phyloP scores from a whole-genome alignment of 1,140 invertebrate species.

The Drosophila hydei region DNA sequence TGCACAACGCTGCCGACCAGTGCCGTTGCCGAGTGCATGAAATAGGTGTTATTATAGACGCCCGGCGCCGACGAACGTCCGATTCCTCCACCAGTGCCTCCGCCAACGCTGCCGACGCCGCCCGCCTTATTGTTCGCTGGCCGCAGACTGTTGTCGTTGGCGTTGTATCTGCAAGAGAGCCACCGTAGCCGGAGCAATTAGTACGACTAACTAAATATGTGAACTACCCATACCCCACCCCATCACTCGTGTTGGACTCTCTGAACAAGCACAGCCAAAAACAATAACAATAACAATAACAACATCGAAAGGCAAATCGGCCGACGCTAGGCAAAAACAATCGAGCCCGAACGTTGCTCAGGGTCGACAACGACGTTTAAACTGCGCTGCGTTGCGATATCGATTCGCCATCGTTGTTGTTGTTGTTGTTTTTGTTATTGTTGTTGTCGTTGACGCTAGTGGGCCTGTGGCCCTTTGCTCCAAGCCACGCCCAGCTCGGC shows the following conservation, averaged over 20 bases:
- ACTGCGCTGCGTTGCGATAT: constrained; percentile 37
- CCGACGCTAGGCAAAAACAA: constrained; percentile 27
- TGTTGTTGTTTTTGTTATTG: constrained; percentile 1
- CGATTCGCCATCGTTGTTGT: constrained; percentile 39
- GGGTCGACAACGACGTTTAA: constrained; percentile 40
- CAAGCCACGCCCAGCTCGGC: constrained; percentile 34
- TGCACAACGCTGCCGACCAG: constrained; percentile 92
- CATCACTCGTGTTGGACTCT: neutral
- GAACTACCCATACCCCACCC: neutral
- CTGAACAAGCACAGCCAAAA: constrained; percentile 12
- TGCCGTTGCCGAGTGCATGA: constrained; percentile 93
- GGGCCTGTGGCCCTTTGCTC: neutral
- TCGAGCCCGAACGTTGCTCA: constrained; percentile 59
- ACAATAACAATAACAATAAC: neutral
- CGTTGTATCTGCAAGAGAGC: constrained; percentile 62
- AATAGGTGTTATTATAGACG: constrained; percentile 93
- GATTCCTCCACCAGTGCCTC: constrained; percentile 68
- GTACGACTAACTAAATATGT: neutral
- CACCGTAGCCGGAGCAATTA: constrained; percentile 24
- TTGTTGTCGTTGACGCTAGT: constrained; percentile 2
- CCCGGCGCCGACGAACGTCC: constrained; percentile 87
- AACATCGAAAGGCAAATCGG: constrained; percentile 4
- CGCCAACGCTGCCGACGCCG: constrained; percentile 60
- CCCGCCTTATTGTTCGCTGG: constrained; percentile 62
- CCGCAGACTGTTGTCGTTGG: constrained; percentile 70